phyloP scores from a whole-genome alignment of 2,888 invertebrate genomes.

The Drosophila differens region DNA sequence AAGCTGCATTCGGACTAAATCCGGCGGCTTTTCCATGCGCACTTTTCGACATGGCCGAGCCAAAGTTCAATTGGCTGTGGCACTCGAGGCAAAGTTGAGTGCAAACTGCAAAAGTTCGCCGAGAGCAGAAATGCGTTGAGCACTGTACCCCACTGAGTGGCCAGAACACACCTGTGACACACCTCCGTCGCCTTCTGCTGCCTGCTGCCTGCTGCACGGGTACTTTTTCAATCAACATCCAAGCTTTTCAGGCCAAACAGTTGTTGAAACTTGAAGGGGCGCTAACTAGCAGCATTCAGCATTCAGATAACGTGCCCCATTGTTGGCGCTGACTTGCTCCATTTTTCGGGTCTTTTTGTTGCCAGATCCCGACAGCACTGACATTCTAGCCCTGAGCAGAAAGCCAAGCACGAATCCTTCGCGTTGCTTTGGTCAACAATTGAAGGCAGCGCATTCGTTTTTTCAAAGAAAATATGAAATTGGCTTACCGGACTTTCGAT shows the following conservation, averaged over 20 bases:
- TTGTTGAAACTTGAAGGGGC: conserved; percentile 41
- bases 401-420: conserved; percentile 10
- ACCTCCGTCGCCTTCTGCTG: not conserved
- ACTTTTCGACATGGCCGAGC: conserved; percentile 18
- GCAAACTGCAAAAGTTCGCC: conserved; percentile 33
- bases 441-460: conserved; percentile 2
- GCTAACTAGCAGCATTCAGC: conserved; percentile 66
- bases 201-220: not conserved
- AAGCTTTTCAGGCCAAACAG: conserved; percentile 31
- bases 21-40: conserved; percentile 27
- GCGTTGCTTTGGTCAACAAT: conserved; percentile 20
- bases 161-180: conserved; percentile 5
- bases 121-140: conserved; percentile 6
- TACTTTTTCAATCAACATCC: conserved; percentile 28
- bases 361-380: not conserved
- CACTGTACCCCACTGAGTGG: conserved; percentile 9
- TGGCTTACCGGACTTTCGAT: conserved; percentile 2
- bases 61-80: conserved; percentile 45
- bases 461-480: conserved; percentile 33
- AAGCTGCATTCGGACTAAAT: conserved; percentile 11
- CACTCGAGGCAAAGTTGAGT: conserved; percentile 33
- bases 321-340: conserved; percentile 42
- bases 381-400: not conserved
- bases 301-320: conserved; percentile 57
- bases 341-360: conserved; percentile 28